These are phyloP conservation scores for Chiridota heheva DNA, from an alignment of 35 echinoderm and acorn worm species.

Conservation along the genomic window DNA sequence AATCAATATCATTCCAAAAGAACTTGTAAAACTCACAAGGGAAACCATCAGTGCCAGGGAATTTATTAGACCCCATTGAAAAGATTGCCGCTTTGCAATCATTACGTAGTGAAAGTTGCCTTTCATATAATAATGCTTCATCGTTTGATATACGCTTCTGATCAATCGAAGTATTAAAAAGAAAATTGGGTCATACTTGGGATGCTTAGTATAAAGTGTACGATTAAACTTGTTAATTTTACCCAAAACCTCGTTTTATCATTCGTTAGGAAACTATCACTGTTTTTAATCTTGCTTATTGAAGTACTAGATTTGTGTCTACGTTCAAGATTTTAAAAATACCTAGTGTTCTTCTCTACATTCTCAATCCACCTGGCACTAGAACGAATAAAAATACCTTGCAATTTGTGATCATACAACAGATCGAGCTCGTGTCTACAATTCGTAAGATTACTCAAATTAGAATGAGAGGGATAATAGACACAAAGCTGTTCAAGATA, in stretches of 20 bases:
- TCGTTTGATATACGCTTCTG: neutral
- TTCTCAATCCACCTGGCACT: neutral
- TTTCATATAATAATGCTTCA: neutral
- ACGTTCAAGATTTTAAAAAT: neutral
- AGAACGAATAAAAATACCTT: constrained; percentile 8
- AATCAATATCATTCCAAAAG: constrained; percentile 1
- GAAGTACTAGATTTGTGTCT: neutral
- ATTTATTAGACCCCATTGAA: neutral
- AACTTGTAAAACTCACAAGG: neutral
- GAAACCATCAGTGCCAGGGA: constrained; percentile 19
- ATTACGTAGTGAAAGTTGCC: neutral
- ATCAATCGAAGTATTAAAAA: neutral
- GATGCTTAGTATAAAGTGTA: neutral
- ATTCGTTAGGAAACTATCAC: neutral
- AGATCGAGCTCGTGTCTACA: neutral
- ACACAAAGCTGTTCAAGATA: neutral
- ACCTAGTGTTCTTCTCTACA: neutral
- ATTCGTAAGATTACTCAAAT: neutral
- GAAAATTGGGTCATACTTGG: neutral
- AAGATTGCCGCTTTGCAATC: neutral
- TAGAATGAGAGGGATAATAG: neutral
- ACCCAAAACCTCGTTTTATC: neutral
- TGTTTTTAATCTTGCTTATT: neutral
- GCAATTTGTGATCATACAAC: neutral
- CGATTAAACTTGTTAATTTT: constrained; percentile 4